A percentile compares a stretch with the other conserved stretches of the same genome.
Conservation (phyloP, 1,140 invertebrate species). For the Drosophila eugracilis region DNA sequence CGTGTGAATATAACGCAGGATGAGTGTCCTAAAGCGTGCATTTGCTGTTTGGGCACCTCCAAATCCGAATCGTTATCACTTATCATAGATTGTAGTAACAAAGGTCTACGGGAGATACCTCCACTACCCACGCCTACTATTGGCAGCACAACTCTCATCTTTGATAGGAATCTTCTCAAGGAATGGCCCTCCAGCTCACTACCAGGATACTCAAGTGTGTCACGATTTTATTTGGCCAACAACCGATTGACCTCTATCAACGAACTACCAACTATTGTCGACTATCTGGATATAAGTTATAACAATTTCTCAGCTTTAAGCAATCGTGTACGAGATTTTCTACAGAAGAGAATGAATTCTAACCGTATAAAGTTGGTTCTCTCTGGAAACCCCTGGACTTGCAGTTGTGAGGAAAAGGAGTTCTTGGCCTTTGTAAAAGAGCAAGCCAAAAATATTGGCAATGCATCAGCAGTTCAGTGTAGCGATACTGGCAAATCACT, state of each 20-base stretch:
- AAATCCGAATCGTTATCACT: neutral
- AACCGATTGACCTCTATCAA: conserved; percentile 4
- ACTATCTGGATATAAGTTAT: conserved; percentile 1
- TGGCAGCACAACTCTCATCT: conserved; percentile 3
- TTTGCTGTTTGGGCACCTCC: conserved; percentile 9
- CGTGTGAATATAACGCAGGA: neutral
- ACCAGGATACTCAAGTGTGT: neutral
- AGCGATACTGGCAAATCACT: neutral
- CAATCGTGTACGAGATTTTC: neutral
- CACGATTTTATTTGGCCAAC: conserved; percentile 5
- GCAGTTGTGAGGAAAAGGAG: conserved; percentile 7
- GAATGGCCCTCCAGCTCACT: conserved; percentile 3
- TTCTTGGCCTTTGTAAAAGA: conserved; percentile 11
- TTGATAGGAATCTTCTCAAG: conserved; percentile 6
- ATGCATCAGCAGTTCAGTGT: neutral
- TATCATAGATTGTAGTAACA: conserved; percentile 1
- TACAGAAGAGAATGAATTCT: neutral
- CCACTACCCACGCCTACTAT: neutral
- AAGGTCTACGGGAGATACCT: neutral
- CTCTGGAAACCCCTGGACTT: conserved; percentile 12
- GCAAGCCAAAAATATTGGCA: conserved; percentile 5
- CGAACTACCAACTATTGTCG: neutral
- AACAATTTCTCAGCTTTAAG: conserved; percentile 4
- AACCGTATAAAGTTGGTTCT: neutral
- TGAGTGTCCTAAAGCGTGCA: conserved; percentile 9